Evolutionary conservation across 2,797 vertebrate species (phyloP), one percentile per base, ranked within the genome.

Genomic region (Schizopygopsis pylzovi): DNA sequence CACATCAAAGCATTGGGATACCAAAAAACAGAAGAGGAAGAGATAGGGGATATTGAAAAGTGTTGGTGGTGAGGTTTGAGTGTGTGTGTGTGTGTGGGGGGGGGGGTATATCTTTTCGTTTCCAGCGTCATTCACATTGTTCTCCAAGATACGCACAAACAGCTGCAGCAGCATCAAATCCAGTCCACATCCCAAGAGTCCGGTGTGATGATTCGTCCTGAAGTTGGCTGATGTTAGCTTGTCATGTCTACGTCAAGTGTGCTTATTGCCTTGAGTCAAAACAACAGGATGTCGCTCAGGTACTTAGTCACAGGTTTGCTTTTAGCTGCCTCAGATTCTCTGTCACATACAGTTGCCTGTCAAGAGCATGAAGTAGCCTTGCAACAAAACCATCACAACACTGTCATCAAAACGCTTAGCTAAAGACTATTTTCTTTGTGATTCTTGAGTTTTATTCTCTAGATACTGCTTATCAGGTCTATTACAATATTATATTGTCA

Each of bases 191-290:
- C 70, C 52, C 33, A 67, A 92, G 91, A 89, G 93, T 94, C 95
- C 93, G 80, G 92, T 92, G 93, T 93, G 94, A 95, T 91, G 89
- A 91, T 88, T 86, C 92, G 93, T 95, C 93, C 94, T 92, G 94
- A 94, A 94, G 94, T 94, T 87, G 93, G 91, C 93, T 93, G 93
- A 93, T 94, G 93, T 92, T 90, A 89, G 92, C 95, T 93, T 95
- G 95, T 96, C 94, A 95, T 94, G 94, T 96, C 93, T 91, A 90
- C 91, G 93, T 95, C 94, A 95, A 92, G 91, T 92, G 92, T 89
- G 93, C 93, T 95, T 95, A 95, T 93, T 93, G 92, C 93, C 94
- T 92, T 90, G 88, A 89, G 91, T 93, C 90, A 91, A 90, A 94
- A 92, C 87, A 90, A 71, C n/a, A 86, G 92, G 92, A 93, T 92